Conservation (phyloP, 2,888 invertebrate genomes). For the Colletes collaris region DNA sequence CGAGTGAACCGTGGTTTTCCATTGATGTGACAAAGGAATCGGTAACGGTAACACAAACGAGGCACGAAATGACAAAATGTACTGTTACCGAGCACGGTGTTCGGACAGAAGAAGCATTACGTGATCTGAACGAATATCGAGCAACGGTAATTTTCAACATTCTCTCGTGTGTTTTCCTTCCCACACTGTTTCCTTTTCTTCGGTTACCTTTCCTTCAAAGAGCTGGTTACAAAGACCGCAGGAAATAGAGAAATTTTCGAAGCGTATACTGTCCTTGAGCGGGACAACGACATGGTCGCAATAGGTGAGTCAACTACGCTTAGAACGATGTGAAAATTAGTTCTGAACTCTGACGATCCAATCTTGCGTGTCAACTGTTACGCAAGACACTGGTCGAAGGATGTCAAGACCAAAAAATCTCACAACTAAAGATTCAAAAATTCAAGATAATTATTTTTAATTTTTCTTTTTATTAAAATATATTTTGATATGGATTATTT, state of each 20-base stretch:
- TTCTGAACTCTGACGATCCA: slow-evolving; percentile 67
- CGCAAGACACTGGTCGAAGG: slow-evolving; percentile 36
- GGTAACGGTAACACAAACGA: slow-evolving; percentile 43
- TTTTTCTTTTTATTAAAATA: too few relatives aligned
- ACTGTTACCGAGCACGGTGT: slow-evolving; percentile 30
- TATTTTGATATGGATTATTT: too few relatives aligned
- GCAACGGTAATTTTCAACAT: slow-evolving; percentile 55
- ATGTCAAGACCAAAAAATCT: not conserved
- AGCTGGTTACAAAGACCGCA: not conserved
- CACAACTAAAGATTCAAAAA: not conserved
- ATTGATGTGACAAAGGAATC: not conserved
- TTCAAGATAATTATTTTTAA: too few relatives aligned
- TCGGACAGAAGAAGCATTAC: slow-evolving; percentile 34
- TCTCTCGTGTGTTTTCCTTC: not conserved
- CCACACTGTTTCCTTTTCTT: not conserved
- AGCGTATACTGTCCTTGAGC: not conserved
- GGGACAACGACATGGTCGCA: not conserved
- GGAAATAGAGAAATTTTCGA: not conserved
- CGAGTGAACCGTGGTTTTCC: not conserved
- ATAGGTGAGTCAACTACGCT: slow-evolving; percentile 2
- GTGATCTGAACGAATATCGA: slow-evolving; percentile 59
- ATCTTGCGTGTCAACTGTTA: slow-evolving; percentile 29
- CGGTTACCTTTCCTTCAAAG: not conserved
- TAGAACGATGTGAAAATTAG: slow-evolving; percentile 53
- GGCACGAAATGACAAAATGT: slow-evolving; percentile 40